phyloP scores from a whole-genome alignment of 2,113 vertebrate genomes.

The Alces alces region DNA sequence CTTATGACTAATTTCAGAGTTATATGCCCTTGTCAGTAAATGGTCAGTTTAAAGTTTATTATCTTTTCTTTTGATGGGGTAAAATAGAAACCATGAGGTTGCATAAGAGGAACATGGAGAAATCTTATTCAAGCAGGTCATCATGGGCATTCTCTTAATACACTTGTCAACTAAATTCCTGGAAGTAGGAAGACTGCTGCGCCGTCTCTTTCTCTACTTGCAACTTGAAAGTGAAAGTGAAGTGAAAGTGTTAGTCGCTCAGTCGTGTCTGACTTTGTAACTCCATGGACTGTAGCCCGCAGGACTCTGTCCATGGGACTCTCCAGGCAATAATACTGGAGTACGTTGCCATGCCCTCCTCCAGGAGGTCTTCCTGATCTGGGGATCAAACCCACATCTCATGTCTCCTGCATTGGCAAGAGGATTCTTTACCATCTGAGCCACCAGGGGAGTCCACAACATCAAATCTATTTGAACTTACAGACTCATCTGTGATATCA shows the following conservation, averaged over 20 bases:
- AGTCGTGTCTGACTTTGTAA: background rate
- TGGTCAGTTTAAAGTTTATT: conserved; percentile 27
- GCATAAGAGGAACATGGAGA: conserved; percentile 26
- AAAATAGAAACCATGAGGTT: conserved; percentile 21
- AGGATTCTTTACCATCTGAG: background rate
- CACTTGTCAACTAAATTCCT: background rate
- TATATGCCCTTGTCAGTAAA: background rate
- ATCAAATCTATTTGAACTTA: conserved; percentile 15
- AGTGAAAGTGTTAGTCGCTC: background rate
- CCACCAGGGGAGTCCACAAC: background rate
- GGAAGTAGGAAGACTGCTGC: background rate
- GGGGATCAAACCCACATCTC: background rate
- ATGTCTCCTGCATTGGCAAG: background rate
- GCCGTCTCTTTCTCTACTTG: background rate
- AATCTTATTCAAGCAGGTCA: conserved; percentile 15
- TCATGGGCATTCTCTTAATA: conserved; percentile 1
- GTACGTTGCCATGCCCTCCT: background rate
- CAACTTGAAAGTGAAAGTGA: conserved; percentile 7
- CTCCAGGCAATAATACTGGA: background rate
- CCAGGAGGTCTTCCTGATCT: background rate
- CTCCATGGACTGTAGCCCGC: background rate
- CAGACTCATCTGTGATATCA: background rate
- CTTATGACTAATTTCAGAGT: conserved; percentile 40
- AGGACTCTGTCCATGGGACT: background rate
- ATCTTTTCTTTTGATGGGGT: background rate